A percentile compares a stretch with the other conserved stretches of the same genome.
Evolutionary conservation across 2,888 invertebrate genomes (phyloP).

Genomic region (Melolontha melolontha): DNA sequence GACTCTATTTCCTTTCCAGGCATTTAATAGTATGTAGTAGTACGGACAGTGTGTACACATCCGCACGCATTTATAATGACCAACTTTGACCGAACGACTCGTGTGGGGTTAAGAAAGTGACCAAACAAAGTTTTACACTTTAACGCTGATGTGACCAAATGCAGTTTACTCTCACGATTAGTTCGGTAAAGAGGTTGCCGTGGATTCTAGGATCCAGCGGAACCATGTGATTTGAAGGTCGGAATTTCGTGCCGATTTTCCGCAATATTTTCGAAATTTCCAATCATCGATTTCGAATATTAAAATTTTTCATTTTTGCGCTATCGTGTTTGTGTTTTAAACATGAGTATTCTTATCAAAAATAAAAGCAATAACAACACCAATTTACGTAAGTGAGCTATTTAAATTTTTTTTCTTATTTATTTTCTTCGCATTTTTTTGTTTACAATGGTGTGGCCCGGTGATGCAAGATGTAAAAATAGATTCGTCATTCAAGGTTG

Average conservation of each 20-base stretch:
- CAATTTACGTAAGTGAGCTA: constrained; percentile 7
- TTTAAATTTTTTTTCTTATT: not conserved
- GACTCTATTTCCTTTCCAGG: constrained; percentile 17
- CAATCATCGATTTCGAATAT: not conserved
- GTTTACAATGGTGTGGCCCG: not conserved
- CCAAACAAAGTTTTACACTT: constrained; percentile 16
- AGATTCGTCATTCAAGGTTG: constrained; percentile 1
- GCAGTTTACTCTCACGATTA: constrained; percentile 30
- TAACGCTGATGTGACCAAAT: not conserved
- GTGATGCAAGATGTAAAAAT: constrained; percentile 1
- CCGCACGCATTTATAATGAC: constrained; percentile 4
- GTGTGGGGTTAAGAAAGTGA: constrained; percentile 37
- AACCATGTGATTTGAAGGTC: too few relatives aligned
- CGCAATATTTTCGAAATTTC: not conserved
- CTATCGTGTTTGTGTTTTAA: not conserved
- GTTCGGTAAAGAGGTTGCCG: not conserved
- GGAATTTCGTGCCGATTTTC: too few relatives aligned
- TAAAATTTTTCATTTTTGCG: not conserved
- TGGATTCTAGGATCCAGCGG: not conserved
- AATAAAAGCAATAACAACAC: not conserved
- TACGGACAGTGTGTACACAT: constrained; percentile 2
- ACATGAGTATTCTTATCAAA: constrained; percentile 6
- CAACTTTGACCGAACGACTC: constrained; percentile 23
- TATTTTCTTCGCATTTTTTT: not conserved
- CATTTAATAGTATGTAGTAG: not conserved